Conservation (phyloP, 2,888 invertebrate genomes). For the Sphecodes monilicornis region DNA sequence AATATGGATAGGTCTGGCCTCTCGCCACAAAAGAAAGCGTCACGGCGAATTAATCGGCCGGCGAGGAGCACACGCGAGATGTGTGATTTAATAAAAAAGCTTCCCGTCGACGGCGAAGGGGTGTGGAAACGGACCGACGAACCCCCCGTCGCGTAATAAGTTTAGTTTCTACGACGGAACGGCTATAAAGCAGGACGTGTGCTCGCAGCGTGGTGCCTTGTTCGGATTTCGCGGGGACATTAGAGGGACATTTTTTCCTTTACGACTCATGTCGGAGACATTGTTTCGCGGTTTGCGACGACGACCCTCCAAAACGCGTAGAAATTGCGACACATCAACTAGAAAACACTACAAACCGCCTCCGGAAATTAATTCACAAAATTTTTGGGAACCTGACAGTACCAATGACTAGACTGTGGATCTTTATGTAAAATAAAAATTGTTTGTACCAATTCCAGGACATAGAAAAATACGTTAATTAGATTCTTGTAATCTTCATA, state of each 20-base stretch:
- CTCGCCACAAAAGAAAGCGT: conserved; percentile 78
- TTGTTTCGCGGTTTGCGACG: conserved; percentile 3
- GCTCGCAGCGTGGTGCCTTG: conserved; percentile 72
- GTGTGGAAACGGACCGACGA: conserved; percentile 60
- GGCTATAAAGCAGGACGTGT: conserved; percentile 80
- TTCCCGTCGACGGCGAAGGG: conserved; percentile 66
- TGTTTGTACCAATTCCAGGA: too few species aligned
- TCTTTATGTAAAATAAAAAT: too few species aligned
- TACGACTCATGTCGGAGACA: conserved; percentile 33
- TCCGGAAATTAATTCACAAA: not conserved
- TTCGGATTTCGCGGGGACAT: conserved; percentile 67
- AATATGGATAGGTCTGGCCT: conserved; percentile 74
- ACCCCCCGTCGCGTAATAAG: conserved; percentile 81
- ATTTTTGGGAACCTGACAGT: not conserved
- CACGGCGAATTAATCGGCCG: conserved; percentile 81
- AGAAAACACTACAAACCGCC: not conserved
- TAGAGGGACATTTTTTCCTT: conserved; percentile 41
- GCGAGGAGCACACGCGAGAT: conserved; percentile 76
- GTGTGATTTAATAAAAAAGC: conserved; percentile 82
- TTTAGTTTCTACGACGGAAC: conserved; percentile 83
- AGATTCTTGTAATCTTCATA: not conserved
- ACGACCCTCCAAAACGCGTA: not conserved
- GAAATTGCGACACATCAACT: not conserved
- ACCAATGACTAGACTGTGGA: too few species aligned
- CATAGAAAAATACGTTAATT: not conserved